phyloP scores from a whole-genome alignment of 2,113 vertebrate genomes.

The Silurus glanis region DNA sequence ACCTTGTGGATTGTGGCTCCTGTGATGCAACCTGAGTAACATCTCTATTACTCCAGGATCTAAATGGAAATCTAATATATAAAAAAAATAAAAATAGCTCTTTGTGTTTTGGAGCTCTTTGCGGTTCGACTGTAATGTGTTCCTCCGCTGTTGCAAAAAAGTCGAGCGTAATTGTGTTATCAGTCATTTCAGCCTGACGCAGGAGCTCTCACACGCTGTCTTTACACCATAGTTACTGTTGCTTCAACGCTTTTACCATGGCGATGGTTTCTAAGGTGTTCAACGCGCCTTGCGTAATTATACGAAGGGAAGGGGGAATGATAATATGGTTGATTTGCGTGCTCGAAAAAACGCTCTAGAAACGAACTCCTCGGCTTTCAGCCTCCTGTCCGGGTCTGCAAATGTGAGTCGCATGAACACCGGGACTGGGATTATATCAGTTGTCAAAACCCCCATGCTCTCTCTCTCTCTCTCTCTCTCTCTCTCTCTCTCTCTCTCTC shows the following conservation, averaged over 20 bases:
- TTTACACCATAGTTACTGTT: conserved; percentile 61
- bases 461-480: conserved; percentile 3
- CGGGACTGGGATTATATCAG: too few relatives aligned
- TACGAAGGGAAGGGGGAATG: conserved; percentile 42
- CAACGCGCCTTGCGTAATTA: conserved; percentile 63
- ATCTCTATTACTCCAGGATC: neutral
- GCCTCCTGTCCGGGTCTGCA: neutral
- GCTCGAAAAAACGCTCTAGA: conserved; percentile 39
- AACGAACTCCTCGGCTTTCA: conserved; percentile 38
- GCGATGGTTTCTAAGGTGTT: conserved; percentile 67
- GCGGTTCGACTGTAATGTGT: neutral
- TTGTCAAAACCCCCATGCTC: neutral
- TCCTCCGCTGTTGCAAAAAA: conserved; percentile 7
- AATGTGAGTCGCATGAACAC: too few relatives aligned
- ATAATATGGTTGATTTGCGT: conserved; percentile 64
- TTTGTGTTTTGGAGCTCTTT: too few relatives aligned
- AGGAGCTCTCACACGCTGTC: conserved; percentile 42
- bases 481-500: neutral
- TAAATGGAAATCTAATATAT: neutral
- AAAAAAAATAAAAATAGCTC: neutral
- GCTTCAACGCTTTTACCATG: conserved; percentile 67
- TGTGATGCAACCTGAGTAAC: neutral
- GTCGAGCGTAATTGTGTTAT: conserved; percentile 20
- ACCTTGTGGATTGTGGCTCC: neutral
- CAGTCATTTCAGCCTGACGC: conserved; percentile 26